Evolutionary conservation across 2,797 vertebrate species (phyloP).

Genomic region (Epinephelus awoara): DNA sequence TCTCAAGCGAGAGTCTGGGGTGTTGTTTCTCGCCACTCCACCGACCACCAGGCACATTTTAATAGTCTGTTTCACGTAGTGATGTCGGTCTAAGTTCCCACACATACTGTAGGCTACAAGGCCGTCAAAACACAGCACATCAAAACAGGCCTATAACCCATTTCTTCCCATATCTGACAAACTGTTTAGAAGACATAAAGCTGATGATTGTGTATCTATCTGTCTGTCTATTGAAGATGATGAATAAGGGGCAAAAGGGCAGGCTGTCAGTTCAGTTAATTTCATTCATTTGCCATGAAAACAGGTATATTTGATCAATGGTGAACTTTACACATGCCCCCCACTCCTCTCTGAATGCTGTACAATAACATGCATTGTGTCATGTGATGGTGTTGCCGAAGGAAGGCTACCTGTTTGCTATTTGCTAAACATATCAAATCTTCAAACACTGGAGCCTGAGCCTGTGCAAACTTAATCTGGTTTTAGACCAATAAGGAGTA

Average conservation of each 20-base stretch:
- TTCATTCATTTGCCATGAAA: constrained; percentile 1
- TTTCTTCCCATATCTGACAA: constrained; percentile 13
- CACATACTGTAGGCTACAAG: constrained; percentile 49
- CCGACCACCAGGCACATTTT: constrained; percentile 76
- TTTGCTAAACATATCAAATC: constrained; percentile 32
- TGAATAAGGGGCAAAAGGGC: not conserved
- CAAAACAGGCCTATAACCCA: constrained; percentile 58
- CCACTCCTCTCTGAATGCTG: not conserved
- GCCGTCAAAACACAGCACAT: constrained; percentile 52
- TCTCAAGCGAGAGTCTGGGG: constrained; percentile 69
- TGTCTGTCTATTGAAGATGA: not conserved
- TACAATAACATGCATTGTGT: constrained; percentile 11
- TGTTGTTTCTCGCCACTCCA: constrained; percentile 75
- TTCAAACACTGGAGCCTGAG: not conserved
- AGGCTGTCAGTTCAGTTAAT: not conserved
- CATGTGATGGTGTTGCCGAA: constrained; percentile 17
- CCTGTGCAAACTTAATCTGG: not conserved
- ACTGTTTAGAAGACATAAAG: constrained; percentile 18
- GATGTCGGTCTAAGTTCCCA: constrained; percentile 67
- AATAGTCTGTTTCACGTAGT: constrained; percentile 71
- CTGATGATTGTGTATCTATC: constrained; percentile 40
- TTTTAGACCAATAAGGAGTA: constrained; percentile 15
- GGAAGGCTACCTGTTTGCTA: constrained; percentile 27
- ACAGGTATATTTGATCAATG: not conserved
- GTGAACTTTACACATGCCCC: constrained; percentile 18